Evolutionary conservation across 2,888 invertebrate species (phyloP).

Genomic region (Shargacucullia verbasci): DNA sequence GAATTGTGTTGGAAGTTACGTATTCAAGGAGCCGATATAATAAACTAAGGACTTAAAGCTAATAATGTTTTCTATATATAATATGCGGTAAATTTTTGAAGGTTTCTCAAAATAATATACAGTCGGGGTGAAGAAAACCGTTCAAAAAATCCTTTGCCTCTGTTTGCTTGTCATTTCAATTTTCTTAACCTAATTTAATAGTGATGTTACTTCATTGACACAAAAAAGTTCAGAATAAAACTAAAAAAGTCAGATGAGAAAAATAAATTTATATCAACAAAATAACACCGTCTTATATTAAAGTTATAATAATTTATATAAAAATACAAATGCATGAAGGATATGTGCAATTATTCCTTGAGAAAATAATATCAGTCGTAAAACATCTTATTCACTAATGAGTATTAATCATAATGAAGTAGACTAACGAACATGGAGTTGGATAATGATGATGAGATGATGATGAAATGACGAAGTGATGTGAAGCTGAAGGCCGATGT

Average conservation of each 20-base stretch:
- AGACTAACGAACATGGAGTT: conserved; percentile 47
- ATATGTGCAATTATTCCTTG: conserved; percentile 73
- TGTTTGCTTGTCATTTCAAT: conserved; percentile 82
- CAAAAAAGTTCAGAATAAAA: conserved; percentile 40
- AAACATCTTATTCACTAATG: conserved; percentile 76
- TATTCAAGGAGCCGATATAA: conserved; percentile 66
- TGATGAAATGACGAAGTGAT: conserved; percentile 58
- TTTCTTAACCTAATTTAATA: conserved; percentile 65
- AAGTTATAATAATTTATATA: conserved; percentile 74
- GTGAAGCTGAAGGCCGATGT: conserved; percentile 67
- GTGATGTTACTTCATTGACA: conserved; percentile 65
- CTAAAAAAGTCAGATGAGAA: conserved; percentile 10
- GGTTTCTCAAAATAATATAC: conserved; percentile 83
- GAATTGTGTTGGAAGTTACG: conserved; percentile 80
- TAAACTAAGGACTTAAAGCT: conserved; percentile 64
- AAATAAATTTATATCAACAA: conserved; percentile 57
- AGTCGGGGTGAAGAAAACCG: conserved; percentile 78
- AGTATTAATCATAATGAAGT: conserved; percentile 75
- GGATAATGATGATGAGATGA: conserved; percentile 47
- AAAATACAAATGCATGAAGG: conserved; percentile 82
- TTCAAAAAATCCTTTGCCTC: conserved; percentile 86
- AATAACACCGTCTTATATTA: conserved; percentile 58
- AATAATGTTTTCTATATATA: conserved; percentile 64
- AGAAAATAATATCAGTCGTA: conserved; percentile 78
- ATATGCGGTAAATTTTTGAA: conserved; percentile 77